Evolutionary conservation across 1,140 invertebrate species (phyloP).

Genomic region (Tetragnatha versicolor): DNA sequence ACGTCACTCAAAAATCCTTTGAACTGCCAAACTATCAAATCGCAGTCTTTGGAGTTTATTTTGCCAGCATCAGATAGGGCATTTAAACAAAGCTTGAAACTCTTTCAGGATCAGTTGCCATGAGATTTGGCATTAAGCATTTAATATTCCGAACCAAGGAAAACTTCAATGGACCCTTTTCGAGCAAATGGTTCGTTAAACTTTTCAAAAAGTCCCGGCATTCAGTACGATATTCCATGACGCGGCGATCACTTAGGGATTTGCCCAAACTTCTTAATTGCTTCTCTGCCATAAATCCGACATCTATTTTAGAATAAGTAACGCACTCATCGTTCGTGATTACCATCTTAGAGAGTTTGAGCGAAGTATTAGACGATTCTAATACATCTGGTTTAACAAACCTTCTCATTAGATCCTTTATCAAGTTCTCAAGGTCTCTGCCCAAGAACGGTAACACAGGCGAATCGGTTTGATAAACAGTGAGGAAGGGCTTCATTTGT

Average conservation of each 20-base stretch:
- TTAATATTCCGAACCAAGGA: not conserved
- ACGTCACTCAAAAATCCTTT: not conserved
- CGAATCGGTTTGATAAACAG: not conserved
- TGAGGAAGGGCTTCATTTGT: not conserved
- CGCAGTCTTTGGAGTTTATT: not conserved
- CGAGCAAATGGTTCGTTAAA: not conserved
- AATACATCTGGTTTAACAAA: not conserved
- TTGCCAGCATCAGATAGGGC: not conserved
- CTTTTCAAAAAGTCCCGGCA: not conserved
- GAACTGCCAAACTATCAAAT: not conserved
- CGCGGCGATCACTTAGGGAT: not conserved
- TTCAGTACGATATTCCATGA: not conserved
- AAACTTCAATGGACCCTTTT: not conserved
- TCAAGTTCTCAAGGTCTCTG: not conserved
- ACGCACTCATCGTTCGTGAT: not conserved
- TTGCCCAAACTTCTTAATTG: slow-evolving; percentile 1
- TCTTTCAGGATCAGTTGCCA: not conserved
- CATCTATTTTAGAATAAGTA: not conserved
- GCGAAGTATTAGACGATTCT: not conserved
- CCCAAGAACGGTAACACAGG: slow-evolving; percentile 8
- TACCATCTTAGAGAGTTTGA: not conserved
- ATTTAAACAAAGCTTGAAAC: not conserved
- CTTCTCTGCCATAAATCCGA: slow-evolving; percentile 4
- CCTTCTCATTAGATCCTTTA: not conserved
- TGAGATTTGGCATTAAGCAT: not conserved